phyloP scores from a whole-genome alignment of 2,888 invertebrate species.

The Lacanobia wlatinum region DNA sequence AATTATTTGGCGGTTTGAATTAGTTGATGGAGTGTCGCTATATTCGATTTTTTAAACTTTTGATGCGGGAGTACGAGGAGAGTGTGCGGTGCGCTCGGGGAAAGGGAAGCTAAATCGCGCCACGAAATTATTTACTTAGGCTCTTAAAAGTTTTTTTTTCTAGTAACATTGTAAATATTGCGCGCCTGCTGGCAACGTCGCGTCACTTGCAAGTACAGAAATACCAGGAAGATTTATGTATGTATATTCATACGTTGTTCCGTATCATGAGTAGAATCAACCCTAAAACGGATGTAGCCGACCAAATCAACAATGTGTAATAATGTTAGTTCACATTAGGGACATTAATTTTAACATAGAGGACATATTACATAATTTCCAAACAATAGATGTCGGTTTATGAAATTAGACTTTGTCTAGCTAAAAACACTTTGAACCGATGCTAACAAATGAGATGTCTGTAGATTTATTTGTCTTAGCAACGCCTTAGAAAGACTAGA shows the following conservation, averaged over 20 bases:
- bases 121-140: too few species aligned
- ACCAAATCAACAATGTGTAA: constrained; percentile 51
- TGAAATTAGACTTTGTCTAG: constrained; percentile 10
- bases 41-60: too few species aligned
- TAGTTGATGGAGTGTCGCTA: too few species aligned
- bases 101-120: too few species aligned
- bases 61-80: too few species aligned
- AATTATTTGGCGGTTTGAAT: too few species aligned
- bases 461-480: constrained; percentile 14
- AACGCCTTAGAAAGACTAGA: background rate
- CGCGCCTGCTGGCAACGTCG: too few species aligned
- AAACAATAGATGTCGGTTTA: constrained; percentile 8
- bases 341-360: constrained; percentile 36
- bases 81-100: too few species aligned
- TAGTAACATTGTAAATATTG: too few species aligned
- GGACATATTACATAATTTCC: background rate
- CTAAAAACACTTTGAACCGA: background rate
- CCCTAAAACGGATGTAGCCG: constrained; percentile 40
- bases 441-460: constrained; percentile 24
- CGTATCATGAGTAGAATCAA: constrained; percentile 27
- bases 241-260: constrained; percentile 30
- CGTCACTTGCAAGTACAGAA: too few species aligned
- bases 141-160: too few species aligned
- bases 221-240: too few species aligned
- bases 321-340: constrained; percentile 36